Evolutionary conservation across 2,113 vertebrate genomes (phyloP).

Genomic region (Hypanus sabinus): DNA sequence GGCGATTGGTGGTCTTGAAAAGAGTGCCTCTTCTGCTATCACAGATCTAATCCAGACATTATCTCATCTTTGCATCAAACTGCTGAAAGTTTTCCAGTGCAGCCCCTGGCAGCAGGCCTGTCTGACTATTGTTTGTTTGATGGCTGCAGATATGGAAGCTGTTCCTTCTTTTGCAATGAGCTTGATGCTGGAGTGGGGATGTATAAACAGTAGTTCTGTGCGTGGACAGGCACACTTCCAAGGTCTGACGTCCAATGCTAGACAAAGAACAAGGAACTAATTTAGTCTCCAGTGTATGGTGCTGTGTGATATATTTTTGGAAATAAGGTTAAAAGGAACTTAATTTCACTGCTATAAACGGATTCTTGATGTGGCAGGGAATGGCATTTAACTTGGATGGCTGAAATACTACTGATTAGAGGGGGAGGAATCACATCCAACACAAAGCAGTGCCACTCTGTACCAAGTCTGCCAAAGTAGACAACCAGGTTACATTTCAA

Average conservation of each 20-base stretch:
- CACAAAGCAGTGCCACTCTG: background rate
- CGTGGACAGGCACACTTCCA: background rate
- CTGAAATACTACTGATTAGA: background rate
- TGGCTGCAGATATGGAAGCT: background rate
- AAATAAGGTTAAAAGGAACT: background rate
- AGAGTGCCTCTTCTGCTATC: background rate
- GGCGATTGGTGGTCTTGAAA: background rate
- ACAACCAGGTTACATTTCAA: too few species aligned
- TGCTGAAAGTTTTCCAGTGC: constrained; percentile 10
- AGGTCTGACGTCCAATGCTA: background rate
- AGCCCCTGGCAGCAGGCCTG: background rate
- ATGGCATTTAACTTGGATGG: background rate
- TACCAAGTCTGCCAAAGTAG: background rate
- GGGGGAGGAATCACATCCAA: background rate
- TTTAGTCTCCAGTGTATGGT: background rate
- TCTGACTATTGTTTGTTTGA: constrained; percentile 20
- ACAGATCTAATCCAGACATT: constrained; percentile 15
- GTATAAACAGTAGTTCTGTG: background rate
- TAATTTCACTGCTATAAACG: background rate
- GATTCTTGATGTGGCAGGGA: background rate
- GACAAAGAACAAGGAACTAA: background rate
- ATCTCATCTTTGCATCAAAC: constrained; percentile 15
- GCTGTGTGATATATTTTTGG: constrained; percentile 9
- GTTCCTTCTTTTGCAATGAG: background rate
- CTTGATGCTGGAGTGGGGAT: background rate